Percentiles rank a stretch among this genome's conserved stretches.
Conservation (phyloP, 2,797 vertebrate genomes). For the Enoplosus armatus region DNA sequence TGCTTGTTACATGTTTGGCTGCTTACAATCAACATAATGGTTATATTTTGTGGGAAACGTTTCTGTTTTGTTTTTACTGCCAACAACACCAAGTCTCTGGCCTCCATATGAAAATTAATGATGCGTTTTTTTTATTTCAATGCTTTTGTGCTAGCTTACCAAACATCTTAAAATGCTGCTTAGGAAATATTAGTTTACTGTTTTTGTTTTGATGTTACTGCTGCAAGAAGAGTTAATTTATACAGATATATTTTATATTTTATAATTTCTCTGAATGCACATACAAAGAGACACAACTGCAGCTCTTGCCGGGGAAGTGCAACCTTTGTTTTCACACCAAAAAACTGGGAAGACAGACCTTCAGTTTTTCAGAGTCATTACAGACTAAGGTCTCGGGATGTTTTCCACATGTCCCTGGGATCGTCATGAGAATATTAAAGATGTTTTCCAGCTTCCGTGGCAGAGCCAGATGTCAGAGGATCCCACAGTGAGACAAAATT, state of each 20-base stretch:
- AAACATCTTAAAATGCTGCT: conserved; percentile 50
- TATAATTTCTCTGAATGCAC: conserved; percentile 9
- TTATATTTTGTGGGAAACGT: conserved; percentile 54
- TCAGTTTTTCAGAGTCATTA: conserved; percentile 86
- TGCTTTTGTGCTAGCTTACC: conserved; percentile 16
- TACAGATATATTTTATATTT: background rate
- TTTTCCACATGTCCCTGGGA: conserved; percentile 94
- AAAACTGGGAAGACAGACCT: conserved; percentile 85
- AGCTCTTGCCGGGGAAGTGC: conserved; percentile 53
- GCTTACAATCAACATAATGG: conserved; percentile 57
- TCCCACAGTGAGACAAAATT: conserved; percentile 90
- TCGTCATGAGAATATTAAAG: conserved; percentile 95
- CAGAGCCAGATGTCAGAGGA: conserved; percentile 92
- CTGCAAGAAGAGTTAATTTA: background rate
- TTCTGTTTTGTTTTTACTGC: conserved; percentile 37
- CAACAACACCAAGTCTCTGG: conserved; percentile 53
- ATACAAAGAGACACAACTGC: conserved; percentile 15
- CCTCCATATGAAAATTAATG: conserved; percentile 69
- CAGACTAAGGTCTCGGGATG: conserved; percentile 91
- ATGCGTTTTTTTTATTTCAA: conserved; percentile 51
- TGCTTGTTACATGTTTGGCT: conserved; percentile 29
- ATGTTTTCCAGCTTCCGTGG: conserved; percentile 93
- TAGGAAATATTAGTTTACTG: conserved; percentile 4
- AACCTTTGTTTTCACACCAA: conserved; percentile 83
- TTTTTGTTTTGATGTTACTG: conserved; percentile 28